phyloP scores from a whole-genome alignment of 2,888 invertebrate genomes.

The Halocaridina rubra region DNA sequence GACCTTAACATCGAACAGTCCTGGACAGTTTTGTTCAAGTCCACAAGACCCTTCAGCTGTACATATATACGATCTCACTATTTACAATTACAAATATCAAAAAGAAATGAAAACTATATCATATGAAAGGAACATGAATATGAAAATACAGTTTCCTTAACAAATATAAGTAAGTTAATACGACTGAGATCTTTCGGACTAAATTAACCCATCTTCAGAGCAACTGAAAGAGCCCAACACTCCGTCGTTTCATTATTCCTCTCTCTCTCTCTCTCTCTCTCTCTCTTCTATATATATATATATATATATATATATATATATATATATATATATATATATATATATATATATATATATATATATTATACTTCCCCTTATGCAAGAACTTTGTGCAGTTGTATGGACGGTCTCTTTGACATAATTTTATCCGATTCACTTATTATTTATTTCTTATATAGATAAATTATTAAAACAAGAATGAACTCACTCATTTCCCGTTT shows the following conservation, averaged over 20 bases:
- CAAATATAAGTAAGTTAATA: neutral
- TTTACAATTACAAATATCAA: too few relatives aligned
- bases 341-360: neutral
- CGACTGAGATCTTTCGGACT: neutral
- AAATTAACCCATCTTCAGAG: neutral
- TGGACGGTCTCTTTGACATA: neutral
- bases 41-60: too few relatives aligned
- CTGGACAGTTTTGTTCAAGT: too few relatives aligned
- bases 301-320: neutral
- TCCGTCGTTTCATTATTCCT: neutral
- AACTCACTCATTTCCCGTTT: too few relatives aligned
- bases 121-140: too few relatives aligned
- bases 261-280: neutral
- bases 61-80: neutral
- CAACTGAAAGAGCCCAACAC: neutral
- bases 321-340: slow-evolving; percentile 7
- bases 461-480: neutral
- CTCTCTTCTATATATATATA: slow-evolving; percentile 5
- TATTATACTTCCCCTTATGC: neutral
- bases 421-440: neutral
- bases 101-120: too few relatives aligned
- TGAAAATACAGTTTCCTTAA: too few relatives aligned
- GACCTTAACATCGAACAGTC: too few relatives aligned
- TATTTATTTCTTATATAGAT: neutral
- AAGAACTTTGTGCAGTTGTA: neutral